Percentiles rank a stretch among this genome's conserved stretches.
phyloP scores from a whole-genome alignment of 2,113 vertebrate genomes.

The Excalfactoria chinensis region DNA sequence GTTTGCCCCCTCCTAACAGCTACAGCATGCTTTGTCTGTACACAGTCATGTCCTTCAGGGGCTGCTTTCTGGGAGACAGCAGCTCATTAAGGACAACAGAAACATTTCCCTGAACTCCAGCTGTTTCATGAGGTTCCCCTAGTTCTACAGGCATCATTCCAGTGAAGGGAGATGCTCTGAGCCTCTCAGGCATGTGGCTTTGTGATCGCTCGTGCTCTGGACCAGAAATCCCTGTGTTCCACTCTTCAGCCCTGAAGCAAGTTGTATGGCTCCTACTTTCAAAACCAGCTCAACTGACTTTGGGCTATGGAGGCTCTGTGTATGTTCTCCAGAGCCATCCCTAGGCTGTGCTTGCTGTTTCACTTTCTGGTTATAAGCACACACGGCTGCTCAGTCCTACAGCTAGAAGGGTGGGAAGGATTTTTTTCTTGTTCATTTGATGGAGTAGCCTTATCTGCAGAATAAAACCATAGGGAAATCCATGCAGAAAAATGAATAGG shows the following conservation, averaged over 20 bases:
- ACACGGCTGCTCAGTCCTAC: constrained; percentile 33
- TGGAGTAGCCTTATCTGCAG: background rate
- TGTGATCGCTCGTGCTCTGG: constrained; percentile 24
- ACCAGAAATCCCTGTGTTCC: constrained; percentile 54
- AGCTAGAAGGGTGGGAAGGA: constrained; percentile 1
- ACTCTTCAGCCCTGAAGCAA: constrained; percentile 50
- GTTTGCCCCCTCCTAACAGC: background rate
- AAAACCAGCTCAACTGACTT: constrained; percentile 60
- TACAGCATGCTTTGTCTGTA: background rate
- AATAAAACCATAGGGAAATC: background rate
- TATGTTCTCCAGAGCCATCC: constrained; percentile 47
- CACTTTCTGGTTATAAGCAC: constrained; percentile 47
- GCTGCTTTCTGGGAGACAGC: background rate
- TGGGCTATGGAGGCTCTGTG: constrained; percentile 54
- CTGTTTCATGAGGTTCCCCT: constrained; percentile 6
- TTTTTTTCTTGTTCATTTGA: constrained; percentile 4
- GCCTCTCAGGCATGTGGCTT: constrained; percentile 46
- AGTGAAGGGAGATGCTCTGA: constrained; percentile 12
- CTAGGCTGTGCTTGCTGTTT: constrained; percentile 53
- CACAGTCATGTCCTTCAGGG: background rate
- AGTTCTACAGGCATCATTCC: background rate
- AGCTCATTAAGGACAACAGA: constrained; percentile 9
- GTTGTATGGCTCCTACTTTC: constrained; percentile 57
- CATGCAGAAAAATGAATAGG: background rate
- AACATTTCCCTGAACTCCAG: constrained; percentile 28